These are phyloP conservation scores for Papilio demoleus DNA, from an alignment of 2,888 invertebrate species.

Conservation along the genomic window DNA sequence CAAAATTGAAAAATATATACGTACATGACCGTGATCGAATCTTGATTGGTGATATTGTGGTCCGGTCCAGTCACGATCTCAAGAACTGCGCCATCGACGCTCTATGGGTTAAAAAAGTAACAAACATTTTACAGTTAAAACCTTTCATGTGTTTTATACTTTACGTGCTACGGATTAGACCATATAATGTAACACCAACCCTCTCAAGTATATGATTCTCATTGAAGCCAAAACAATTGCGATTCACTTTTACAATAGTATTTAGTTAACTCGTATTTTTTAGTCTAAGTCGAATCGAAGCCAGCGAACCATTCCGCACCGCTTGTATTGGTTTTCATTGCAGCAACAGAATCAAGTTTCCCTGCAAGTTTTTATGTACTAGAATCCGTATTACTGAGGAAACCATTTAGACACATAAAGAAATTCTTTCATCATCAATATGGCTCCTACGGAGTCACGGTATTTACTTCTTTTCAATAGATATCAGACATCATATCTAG, in stretches of 20 bases:
- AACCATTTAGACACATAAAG: conserved; percentile 26
- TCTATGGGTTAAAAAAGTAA: not conserved
- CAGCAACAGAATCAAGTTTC: conserved; percentile 37
- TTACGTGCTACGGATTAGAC: not conserved
- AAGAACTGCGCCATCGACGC: too few relatives aligned
- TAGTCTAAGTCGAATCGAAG: conserved; percentile 21
- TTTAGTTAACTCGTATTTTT: conserved; percentile 36
- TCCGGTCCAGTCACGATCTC: too few relatives aligned
- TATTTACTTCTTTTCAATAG: too few relatives aligned
- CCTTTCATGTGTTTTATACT: not conserved
- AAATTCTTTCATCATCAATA: too few relatives aligned
- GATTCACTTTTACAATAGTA: conserved; percentile 15
- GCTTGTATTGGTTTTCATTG: conserved; percentile 38
- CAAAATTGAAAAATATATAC: too few relatives aligned
- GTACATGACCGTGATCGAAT: too few relatives aligned
- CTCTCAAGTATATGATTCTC: conserved; percentile 11
- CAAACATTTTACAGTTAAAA: not conserved
- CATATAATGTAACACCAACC: conserved; percentile 7
- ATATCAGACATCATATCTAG: too few relatives aligned
- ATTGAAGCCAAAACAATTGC: conserved; percentile 33
- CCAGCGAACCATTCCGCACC: conserved; percentile 17
- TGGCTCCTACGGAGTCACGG: too few relatives aligned
- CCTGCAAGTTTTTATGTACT: conserved; percentile 19
- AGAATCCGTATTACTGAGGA: conserved; percentile 39
- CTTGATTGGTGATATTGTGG: too few relatives aligned